Conservation (phyloP, 2,888 invertebrate genomes). For the Sabatieria punctata region DNA sequence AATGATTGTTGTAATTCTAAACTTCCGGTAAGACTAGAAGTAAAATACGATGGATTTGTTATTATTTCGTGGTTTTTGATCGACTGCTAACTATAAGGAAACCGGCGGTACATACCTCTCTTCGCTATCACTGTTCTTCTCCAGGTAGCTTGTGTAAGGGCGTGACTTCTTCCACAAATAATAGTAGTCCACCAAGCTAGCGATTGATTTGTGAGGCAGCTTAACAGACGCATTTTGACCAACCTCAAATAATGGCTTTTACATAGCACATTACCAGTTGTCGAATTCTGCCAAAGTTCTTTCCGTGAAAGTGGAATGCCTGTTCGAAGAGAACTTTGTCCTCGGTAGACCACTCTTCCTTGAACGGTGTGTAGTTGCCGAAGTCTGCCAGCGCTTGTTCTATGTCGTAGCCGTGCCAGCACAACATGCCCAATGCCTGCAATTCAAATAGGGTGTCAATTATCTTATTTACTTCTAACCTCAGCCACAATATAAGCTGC, state of each 20-base stretch:
- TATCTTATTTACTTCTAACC: too few relatives aligned
- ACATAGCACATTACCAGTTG: slow-evolving; percentile 61
- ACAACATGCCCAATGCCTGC: slow-evolving; percentile 77
- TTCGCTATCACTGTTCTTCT: background rate
- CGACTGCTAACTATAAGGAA: too few relatives aligned
- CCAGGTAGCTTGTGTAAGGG: background rate
- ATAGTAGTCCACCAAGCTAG: slow-evolving; percentile 86
- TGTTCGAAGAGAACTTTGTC: slow-evolving; percentile 95
- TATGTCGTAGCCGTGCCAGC: slow-evolving; percentile 93
- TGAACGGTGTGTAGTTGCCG: slow-evolving; percentile 89
- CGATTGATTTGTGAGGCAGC: slow-evolving; percentile 91
- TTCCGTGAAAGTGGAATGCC: slow-evolving; percentile 93
- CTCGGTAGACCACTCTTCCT: slow-evolving; percentile 94
- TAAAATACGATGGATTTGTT: too few relatives aligned
- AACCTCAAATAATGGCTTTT: too few relatives aligned
- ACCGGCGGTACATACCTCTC: too few relatives aligned
- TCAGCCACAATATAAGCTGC: too few relatives aligned
- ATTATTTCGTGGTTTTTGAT: too few relatives aligned
- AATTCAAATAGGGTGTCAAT: too few relatives aligned
- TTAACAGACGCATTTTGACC: slow-evolving; percentile 31
- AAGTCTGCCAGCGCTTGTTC: slow-evolving; percentile 77
- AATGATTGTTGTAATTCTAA: too few relatives aligned
- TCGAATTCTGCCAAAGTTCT: slow-evolving; percentile 85
- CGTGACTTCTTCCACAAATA: slow-evolving; percentile 84
- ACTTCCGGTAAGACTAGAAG: too few relatives aligned